Evolutionary conservation across 92 coral and sea anemone genomes (phyloP).

Genomic region (Diadumene lineata): DNA sequence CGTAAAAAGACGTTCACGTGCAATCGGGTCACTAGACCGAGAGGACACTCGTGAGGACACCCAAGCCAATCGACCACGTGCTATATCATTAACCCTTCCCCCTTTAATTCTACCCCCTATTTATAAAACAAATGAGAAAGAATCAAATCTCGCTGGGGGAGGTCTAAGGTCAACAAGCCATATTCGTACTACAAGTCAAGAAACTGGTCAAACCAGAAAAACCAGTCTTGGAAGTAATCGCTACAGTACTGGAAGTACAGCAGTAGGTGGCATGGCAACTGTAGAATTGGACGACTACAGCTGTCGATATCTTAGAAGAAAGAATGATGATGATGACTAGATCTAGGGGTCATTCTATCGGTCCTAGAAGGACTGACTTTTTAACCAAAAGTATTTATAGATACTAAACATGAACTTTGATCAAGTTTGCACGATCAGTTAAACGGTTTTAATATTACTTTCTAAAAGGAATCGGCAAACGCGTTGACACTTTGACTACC

Average conservation of each 20-base stretch:
- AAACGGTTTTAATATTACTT: too few relatives aligned
- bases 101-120: constrained; percentile 37
- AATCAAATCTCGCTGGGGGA: not conserved
- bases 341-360: too few relatives aligned
- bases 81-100: constrained; percentile 25
- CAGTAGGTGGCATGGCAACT: not conserved
- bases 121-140: not conserved
- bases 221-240: not conserved
- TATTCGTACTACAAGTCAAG: not conserved
- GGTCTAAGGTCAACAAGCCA: not conserved
- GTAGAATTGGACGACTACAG: not conserved
- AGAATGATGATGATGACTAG: not conserved
- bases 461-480: too few relatives aligned
- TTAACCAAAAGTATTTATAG: too few relatives aligned
- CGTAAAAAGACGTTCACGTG: not conserved
- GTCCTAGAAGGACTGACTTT: too few relatives aligned
- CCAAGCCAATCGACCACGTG: constrained; percentile 5
- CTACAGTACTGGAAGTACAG: not conserved
- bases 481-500: too few relatives aligned
- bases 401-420: too few relatives aligned
- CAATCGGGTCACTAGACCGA: not conserved
- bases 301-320: constrained; percentile 9
- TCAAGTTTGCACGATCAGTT: too few relatives aligned
- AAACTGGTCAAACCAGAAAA: not conserved
- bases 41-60: not conserved